These are phyloP conservation scores for Mesocentrotus franciscanus DNA, from an alignment of 53 echinoderm and acorn worm species.

Conservation along the genomic window DNA sequence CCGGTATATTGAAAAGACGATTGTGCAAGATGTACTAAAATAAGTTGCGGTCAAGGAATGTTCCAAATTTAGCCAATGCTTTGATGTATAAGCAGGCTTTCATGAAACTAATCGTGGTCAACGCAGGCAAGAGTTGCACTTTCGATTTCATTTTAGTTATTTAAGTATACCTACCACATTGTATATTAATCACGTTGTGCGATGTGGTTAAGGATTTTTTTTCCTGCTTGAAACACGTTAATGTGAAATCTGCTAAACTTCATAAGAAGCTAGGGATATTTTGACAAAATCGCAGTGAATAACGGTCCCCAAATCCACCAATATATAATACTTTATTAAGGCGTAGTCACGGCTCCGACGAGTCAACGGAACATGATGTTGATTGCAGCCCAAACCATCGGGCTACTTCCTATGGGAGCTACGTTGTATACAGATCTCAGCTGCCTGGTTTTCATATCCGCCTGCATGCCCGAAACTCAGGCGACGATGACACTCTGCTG, in stretches of 20 bases:
- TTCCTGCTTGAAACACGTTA: background rate
- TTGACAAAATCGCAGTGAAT: background rate
- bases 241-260: background rate
- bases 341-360: background rate
- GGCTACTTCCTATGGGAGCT: background rate
- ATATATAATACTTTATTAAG: background rate
- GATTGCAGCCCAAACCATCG: background rate
- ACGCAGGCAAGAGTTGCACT: background rate
- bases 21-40: background rate
- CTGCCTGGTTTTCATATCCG: background rate
- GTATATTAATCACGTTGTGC: background rate
- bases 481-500: background rate
- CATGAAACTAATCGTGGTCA: background rate
- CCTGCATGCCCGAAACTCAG: background rate
- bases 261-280: too few species aligned
- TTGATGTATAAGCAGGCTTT: background rate
- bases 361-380: background rate
- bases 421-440: background rate
- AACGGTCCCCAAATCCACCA: background rate
- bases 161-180: background rate
- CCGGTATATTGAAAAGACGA: background rate
- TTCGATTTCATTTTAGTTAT: conserved; percentile 26
- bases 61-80: conserved; percentile 16
- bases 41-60: background rate
- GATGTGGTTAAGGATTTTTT: too few species aligned